Conservation (phyloP, 2,888 invertebrate species). For the Pseudoips prasinana region DNA sequence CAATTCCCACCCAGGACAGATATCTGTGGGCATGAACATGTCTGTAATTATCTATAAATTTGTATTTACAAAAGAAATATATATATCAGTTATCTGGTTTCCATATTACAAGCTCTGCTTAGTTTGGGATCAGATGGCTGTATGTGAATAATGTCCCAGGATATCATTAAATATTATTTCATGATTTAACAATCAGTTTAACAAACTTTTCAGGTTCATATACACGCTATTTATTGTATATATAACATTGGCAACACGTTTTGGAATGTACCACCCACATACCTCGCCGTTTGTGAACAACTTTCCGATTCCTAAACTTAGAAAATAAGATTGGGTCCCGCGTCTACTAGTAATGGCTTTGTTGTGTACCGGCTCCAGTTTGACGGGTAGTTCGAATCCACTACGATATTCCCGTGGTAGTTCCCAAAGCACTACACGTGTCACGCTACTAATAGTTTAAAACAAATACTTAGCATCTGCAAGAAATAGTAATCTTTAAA, state of each 20-base stretch:
- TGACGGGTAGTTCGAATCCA: conserved; percentile 55
- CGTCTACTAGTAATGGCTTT: conserved; percentile 66
- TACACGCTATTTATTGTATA: no score
- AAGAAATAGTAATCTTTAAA: conserved; percentile 13
- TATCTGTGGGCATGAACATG: no score
- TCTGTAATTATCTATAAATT: no score
- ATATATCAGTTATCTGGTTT: no score
- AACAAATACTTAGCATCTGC: conserved; percentile 13
- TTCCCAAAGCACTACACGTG: conserved; percentile 49
- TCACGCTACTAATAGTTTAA: conserved; percentile 37
- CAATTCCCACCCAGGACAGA: no score
- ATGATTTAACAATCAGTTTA: no score
- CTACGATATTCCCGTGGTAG: conserved; percentile 54
- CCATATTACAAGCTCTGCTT: no score
- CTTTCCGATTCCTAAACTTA: conserved; percentile 55
- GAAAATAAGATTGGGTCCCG: conserved; percentile 59
- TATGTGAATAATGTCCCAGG: no score
- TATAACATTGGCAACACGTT: conserved; percentile 1
- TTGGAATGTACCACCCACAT: conserved; percentile 22
- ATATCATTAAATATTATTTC: no score
- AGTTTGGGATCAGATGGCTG: no score
- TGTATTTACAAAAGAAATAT: no score
- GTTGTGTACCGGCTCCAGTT: conserved; percentile 63
- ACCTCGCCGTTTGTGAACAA: conserved; percentile 39
- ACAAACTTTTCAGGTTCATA: no score